Base-by-base conservation (phyloP, 35 echinoderm and acorn worm species). In the Stichopus chloronotus region DNA sequence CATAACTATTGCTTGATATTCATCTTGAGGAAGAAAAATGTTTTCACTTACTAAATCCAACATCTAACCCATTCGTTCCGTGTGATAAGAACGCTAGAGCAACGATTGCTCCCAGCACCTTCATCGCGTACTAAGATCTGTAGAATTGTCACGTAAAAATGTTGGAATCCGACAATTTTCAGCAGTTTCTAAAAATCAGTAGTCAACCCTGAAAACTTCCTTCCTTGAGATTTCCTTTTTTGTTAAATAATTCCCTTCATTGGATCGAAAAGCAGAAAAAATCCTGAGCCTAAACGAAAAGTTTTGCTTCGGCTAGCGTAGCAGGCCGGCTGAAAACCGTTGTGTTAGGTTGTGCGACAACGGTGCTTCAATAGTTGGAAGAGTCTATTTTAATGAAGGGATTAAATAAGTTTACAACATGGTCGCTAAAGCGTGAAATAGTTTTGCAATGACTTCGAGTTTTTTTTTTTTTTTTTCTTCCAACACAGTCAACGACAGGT, bases 31-130 rank as follows among this genome's bases (percentile, higher is more conserved):
- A 83, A 14, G 80, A 19, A 83, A 88, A 53, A 57, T 30, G 63
- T 21, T 25, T 60, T 63, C 58, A 88, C 86, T 88, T 88, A 88
- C 86, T 88, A 19, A 88, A 88, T 25, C 86, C 86, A 58, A 88
- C 86, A 69, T 88, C 86, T n/a, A 88, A 63, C 4, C 17, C 86
- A 25, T 88, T 20, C 7, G 24, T 58, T 88, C 61, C 86, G 58
- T 88, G 86, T 60, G 25, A 30, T 6, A 20, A 88, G 12, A 88
- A 43, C 56, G 52, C 55, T 6, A 88, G 61, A 88, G 25, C 86
- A 88, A 88, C 57, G 19, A 61, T 58, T 60, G 58, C 58, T 83
- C 80, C 52, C 52, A 57, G 69, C 69, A 74, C 69, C 69, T 74
- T 74, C 69, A 74, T 74, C 22, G 69, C 69, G 69, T 74, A 74